These are phyloP conservation scores for Liodrosophila aerea DNA, from an alignment of 2,888 invertebrate species.

Conservation along the genomic window DNA sequence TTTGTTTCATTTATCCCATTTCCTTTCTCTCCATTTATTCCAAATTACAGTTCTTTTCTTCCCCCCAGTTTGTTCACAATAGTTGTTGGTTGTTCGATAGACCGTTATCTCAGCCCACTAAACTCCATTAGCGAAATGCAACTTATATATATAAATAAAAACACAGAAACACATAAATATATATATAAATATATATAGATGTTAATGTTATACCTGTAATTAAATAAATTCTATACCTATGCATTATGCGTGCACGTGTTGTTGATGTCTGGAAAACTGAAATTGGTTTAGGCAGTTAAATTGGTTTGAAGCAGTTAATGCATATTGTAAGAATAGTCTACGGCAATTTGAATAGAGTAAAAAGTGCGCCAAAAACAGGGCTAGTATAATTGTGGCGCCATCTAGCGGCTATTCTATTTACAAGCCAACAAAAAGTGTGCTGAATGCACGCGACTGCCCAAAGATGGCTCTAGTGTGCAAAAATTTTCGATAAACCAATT, in stretches of 20 bases:
- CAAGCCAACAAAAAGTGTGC: too few species aligned
- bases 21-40: too few species aligned
- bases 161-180: constrained; percentile 19
- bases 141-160: constrained; percentile 39
- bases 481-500: constrained; percentile 1
- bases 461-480: constrained; percentile 2
- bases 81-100: constrained; percentile 48
- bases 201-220: constrained; percentile 73
- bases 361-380: too few species aligned
- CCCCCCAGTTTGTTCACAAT: constrained; percentile 31
- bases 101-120: constrained; percentile 49
- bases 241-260: constrained; percentile 43
- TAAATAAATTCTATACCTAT: constrained; percentile 75
- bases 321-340: too few species aligned
- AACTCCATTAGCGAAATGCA: constrained; percentile 67
- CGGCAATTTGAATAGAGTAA: too few species aligned
- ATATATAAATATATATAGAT: constrained; percentile 66
- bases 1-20: constrained; percentile 37
- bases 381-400: not conserved
- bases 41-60: constrained; percentile 14
- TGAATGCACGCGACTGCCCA: not conserved
- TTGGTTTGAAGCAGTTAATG: too few species aligned
- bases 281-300: too few species aligned
- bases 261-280: constrained; percentile 20
- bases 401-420: too few species aligned